A percentile compares a stretch with the other conserved stretches of the same genome.
Conservation (phyloP, 92 coral and sea anemone species). For the Scolanthus callimorphus region DNA sequence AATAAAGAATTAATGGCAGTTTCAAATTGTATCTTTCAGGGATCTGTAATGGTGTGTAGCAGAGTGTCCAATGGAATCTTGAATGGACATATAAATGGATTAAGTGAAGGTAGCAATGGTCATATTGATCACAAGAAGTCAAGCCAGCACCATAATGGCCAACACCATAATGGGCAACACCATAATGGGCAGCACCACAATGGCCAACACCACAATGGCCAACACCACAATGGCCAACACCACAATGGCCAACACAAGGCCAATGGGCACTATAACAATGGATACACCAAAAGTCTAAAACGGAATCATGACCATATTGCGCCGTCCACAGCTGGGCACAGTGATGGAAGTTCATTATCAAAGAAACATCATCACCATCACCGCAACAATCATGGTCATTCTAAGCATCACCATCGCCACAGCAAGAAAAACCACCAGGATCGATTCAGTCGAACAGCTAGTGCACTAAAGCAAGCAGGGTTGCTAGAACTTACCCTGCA, state of each 20-base stretch:
- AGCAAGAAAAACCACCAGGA: slow-evolving; percentile 27
- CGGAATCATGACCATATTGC: neutral
- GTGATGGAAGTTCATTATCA: neutral
- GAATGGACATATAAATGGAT: neutral
- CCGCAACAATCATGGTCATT: slow-evolving; percentile 14
- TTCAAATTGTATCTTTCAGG: too few relatives aligned
- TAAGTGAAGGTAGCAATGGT: neutral
- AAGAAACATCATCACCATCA: slow-evolving; percentile 18
- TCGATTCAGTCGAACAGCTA: slow-evolving; percentile 73
- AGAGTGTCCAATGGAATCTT: neutral
- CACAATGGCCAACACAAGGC: neutral
- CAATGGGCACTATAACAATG: neutral
- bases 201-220: neutral
- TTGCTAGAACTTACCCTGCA: slow-evolving; percentile 74
- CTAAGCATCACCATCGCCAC: slow-evolving; percentile 3
- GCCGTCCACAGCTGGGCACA: neutral
- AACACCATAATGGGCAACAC: too few relatives aligned
- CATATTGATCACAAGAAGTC: neutral
- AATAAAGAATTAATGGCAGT: too few relatives aligned
- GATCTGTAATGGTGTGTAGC: neutral
- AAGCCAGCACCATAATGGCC: neutral
- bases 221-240: neutral
- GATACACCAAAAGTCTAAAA: neutral
- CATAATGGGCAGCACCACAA: neutral
- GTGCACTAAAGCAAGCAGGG: slow-evolving; percentile 82